These are phyloP conservation scores for Deilephila elpenor DNA, from an alignment of 2,888 invertebrate genomes.

Conservation along the genomic window DNA sequence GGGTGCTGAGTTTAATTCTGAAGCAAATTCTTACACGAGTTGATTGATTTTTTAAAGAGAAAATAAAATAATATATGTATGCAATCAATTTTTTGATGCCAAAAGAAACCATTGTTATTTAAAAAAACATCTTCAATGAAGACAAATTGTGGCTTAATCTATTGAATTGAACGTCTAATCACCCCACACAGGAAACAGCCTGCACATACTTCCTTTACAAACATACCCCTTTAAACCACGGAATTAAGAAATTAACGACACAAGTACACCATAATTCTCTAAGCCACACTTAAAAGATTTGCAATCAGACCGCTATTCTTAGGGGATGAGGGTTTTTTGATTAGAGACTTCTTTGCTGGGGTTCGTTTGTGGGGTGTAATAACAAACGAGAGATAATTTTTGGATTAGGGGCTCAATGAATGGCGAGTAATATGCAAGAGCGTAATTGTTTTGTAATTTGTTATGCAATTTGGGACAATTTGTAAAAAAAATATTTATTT, in stretches of 20 bases:
- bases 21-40: no score
- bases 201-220: background rate
- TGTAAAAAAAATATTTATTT: background rate
- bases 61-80: no score
- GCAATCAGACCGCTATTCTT: slow-evolving; percentile 46
- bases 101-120: no score
- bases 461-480: background rate
- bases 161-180: background rate
- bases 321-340: slow-evolving; percentile 35
- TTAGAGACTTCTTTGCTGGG: slow-evolving; percentile 35
- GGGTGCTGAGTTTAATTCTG: no score
- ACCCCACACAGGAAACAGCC: background rate
- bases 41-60: no score
- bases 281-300: slow-evolving; percentile 29
- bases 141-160: background rate
- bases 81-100: no score
- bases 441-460: background rate
- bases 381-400: slow-evolving; percentile 11
- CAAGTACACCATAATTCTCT: slow-evolving; percentile 20
- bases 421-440: background rate
- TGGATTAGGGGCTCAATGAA: slow-evolving; percentile 19
- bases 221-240: background rate
- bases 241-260: slow-evolving; percentile 18
- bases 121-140: no score
- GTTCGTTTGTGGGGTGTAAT: slow-evolving; percentile 8